Conservation (phyloP, 2,888 invertebrate species). For the Stenodera caucasica region DNA sequence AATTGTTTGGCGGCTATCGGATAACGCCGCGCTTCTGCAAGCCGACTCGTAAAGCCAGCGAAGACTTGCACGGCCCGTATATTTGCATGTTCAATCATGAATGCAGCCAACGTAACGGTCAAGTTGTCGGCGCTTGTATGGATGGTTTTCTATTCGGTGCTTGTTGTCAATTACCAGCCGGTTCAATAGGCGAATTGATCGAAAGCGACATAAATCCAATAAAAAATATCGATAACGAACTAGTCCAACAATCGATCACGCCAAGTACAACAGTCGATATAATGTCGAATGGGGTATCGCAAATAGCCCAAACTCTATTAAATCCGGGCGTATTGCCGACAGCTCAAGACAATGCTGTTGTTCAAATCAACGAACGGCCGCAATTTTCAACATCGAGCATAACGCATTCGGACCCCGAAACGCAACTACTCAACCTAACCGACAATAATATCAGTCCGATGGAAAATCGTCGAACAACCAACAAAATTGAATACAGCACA, state of each 20-base stretch:
- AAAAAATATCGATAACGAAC: conserved; percentile 38
- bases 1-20: conserved; percentile 82
- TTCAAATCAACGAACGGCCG: conserved; percentile 45
- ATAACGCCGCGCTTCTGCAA: conserved; percentile 83
- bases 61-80: conserved; percentile 68
- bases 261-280: conserved; percentile 54
- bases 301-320: conserved; percentile 61
- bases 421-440: conserved; percentile 63
- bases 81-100: conserved; percentile 95
- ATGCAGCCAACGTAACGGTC: conserved; percentile 76
- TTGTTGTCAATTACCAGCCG: conserved; percentile 76
- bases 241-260: conserved; percentile 15
- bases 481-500: conserved; percentile 34
- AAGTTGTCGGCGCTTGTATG: conserved; percentile 88
- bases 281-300: conserved; percentile 62
- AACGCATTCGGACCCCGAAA: conserved; percentile 61
- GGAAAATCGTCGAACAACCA: conserved; percentile 46
- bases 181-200: conserved; percentile 51
- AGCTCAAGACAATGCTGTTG: conserved; percentile 49
- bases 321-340: conserved; percentile 49
- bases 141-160: conserved; percentile 92
- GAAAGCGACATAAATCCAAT: conserved; percentile 36
- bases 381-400: conserved; percentile 48
- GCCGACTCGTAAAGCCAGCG: conserved; percentile 65
- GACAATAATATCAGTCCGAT: conserved; percentile 52